These are phyloP conservation scores for Caenorhabditis drosophilae DNA, from an alignment of 2,888 invertebrate genomes.

Conservation along the genomic window DNA sequence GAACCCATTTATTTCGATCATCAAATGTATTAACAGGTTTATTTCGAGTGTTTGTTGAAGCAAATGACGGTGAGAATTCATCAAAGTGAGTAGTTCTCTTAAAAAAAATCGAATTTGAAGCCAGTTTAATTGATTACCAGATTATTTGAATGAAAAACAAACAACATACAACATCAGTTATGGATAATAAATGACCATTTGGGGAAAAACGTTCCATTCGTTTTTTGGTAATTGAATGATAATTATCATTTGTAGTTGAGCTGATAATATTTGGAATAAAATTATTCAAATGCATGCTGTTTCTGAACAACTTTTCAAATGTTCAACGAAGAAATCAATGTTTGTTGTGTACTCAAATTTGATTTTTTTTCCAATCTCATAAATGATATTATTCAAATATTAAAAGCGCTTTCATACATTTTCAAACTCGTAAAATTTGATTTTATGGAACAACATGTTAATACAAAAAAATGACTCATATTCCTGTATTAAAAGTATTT, in stretches of 20 bases:
- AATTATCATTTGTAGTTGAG: no score
- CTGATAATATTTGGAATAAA: no score
- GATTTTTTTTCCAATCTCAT: no score
- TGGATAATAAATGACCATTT: slow-evolving; percentile 45
- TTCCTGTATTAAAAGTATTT: no score
- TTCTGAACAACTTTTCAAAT: no score
- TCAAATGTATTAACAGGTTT: slow-evolving; percentile 11
- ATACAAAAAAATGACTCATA: no score
- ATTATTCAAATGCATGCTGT: no score
- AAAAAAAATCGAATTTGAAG: slow-evolving; percentile 19
- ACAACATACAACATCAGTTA: slow-evolving; percentile 38
- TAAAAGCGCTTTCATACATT: slow-evolving; percentile 12
- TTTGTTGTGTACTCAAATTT: no score
- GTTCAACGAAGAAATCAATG: no score
- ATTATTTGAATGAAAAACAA: neutral
- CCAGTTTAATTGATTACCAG: neutral
- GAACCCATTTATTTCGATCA: slow-evolving; percentile 13
- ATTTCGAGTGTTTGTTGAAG: slow-evolving; percentile 2
- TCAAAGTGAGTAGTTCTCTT: slow-evolving; percentile 43
- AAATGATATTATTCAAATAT: no score
- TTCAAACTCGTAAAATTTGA: slow-evolving; percentile 3
- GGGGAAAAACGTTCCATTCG: slow-evolving; percentile 46
- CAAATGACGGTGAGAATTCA: slow-evolving; percentile 15
- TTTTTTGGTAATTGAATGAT: slow-evolving; percentile 41
- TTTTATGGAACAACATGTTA: no score